Conservation (phyloP, 2,888 invertebrate genomes). For the Drosophila pegasa region DNA sequence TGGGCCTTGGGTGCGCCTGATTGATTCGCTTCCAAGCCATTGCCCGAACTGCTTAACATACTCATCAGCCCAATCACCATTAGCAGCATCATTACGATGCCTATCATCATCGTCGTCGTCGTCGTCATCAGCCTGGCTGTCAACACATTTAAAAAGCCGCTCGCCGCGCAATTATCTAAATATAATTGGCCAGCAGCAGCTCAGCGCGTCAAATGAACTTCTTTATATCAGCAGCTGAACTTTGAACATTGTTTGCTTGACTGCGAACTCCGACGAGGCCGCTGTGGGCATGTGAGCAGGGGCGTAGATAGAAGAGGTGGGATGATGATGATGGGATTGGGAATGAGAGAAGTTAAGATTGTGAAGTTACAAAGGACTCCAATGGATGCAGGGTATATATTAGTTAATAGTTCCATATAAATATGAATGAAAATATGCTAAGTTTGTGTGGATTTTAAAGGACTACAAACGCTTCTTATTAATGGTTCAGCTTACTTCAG, state of each 20-base stretch:
- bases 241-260: slow-evolving; percentile 27
- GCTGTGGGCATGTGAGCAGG: neutral
- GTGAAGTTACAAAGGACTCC: too few species aligned
- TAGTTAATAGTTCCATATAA: too few species aligned
- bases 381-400: too few species aligned
- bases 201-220: slow-evolving; percentile 45
- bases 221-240: slow-evolving; percentile 18
- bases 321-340: neutral
- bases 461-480: neutral
- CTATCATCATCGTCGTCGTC: slow-evolving; percentile 11
- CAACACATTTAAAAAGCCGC: slow-evolving; percentile 66
- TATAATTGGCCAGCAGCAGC: slow-evolving; percentile 63
- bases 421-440: neutral
- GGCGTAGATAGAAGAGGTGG: neutral
- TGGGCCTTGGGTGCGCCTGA: slow-evolving; percentile 57
- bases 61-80: slow-evolving; percentile 36
- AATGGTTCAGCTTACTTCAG: neutral
- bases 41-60: slow-evolving; percentile 50
- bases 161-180: slow-evolving; percentile 71
- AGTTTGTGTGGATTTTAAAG: neutral
- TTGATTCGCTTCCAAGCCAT: slow-evolving; percentile 72
- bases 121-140: slow-evolving; percentile 41
- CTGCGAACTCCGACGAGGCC: neutral
- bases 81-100: slow-evolving; percentile 2
- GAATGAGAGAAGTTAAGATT: too few species aligned